Evolutionary conservation across 2,797 vertebrate genomes (phyloP).

Genomic region (Scleropages formosus): DNA sequence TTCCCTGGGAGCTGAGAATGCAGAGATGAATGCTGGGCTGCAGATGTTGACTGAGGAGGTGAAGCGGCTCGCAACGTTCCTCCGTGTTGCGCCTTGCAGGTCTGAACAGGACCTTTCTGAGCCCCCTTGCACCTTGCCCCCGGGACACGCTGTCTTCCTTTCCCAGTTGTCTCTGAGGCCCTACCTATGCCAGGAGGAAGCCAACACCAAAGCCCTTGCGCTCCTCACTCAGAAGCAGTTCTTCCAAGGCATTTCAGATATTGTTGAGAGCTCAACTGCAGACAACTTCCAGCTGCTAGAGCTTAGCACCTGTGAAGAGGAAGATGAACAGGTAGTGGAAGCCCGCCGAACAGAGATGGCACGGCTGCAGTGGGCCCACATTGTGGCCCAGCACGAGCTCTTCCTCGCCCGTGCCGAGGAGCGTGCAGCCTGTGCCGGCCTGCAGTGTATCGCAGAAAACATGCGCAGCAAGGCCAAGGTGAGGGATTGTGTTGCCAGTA

Average conservation of each 20-base stretch:
- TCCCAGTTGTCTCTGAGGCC: conserved; percentile 75
- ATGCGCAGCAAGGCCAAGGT: conserved; percentile 54
- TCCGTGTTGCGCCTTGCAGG: conserved; percentile 52
- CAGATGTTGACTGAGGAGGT: conserved; percentile 64
- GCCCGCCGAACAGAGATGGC: conserved; percentile 71
- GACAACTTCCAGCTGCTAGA: conserved; percentile 72
- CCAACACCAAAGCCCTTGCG: conserved; percentile 75
- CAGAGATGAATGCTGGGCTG: conserved; percentile 69
- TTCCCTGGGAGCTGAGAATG: conserved; percentile 63
- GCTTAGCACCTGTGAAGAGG: conserved; percentile 56
- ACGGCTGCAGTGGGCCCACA: conserved; percentile 76
- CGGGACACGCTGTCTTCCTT: conserved; percentile 61
- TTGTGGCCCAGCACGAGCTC: conserved; percentile 78
- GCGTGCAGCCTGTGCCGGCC: conserved; percentile 63
- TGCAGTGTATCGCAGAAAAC: conserved; percentile 74
- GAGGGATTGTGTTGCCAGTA: background rate
- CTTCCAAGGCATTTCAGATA: conserved; percentile 65
- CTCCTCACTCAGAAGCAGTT: conserved; percentile 73
- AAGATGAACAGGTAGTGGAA: conserved; percentile 55
- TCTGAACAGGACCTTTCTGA: conserved; percentile 36
- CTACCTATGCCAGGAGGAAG: conserved; percentile 79
- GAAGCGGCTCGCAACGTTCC: conserved; percentile 63
- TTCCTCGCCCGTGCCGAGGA: conserved; percentile 75
- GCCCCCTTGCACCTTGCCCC: conserved; percentile 4
- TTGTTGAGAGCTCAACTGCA: conserved; percentile 70